Conservation (phyloP, 1,140 invertebrate species). For the Sarcophaga bullata region DNA sequence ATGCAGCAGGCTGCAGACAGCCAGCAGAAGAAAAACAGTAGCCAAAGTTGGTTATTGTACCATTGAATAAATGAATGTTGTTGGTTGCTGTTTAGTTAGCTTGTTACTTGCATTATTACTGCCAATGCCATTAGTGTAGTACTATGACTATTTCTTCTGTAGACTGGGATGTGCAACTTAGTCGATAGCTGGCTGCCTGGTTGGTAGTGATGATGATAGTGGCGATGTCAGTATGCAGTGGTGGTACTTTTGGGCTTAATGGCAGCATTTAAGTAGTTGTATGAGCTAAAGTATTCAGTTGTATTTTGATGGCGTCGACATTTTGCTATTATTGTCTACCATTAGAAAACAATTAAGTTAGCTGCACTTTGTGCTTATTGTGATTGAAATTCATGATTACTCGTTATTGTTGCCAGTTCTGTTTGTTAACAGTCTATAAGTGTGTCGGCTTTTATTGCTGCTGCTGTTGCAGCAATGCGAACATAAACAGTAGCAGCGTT, state of each 20-base stretch:
- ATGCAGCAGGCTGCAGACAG: neutral
- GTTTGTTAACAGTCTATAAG: neutral
- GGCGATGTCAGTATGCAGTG: neutral
- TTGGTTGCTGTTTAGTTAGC: conserved; percentile 28
- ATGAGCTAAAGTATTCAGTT: neutral
- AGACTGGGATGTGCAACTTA: neutral
- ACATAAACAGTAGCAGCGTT: conserved; percentile 15
- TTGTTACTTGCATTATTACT: neutral
- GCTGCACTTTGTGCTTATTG: conserved; percentile 40
- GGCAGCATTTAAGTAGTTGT: conserved; percentile 10
- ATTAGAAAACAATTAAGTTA: conserved; percentile 41
- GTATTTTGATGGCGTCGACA: conserved; percentile 39
- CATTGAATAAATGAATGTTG: conserved; percentile 38
- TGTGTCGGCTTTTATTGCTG: neutral
- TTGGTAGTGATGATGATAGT: neutral
- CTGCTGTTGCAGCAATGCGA: neutral
- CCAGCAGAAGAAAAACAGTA: conserved; percentile 21
- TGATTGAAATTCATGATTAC: conserved; percentile 38
- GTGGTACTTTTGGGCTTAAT: neutral
- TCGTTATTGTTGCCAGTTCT: conserved; percentile 8
- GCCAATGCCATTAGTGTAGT: neutral
- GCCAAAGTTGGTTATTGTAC: conserved; percentile 37
- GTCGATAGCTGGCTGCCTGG: neutral
- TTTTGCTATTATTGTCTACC: conserved; percentile 39
- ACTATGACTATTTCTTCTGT: no score